A percentile compares a stretch with the other conserved stretches of the same genome.
Conservation (phyloP, 2,797 vertebrate genomes). For the Sandelia bainsii region DNA sequence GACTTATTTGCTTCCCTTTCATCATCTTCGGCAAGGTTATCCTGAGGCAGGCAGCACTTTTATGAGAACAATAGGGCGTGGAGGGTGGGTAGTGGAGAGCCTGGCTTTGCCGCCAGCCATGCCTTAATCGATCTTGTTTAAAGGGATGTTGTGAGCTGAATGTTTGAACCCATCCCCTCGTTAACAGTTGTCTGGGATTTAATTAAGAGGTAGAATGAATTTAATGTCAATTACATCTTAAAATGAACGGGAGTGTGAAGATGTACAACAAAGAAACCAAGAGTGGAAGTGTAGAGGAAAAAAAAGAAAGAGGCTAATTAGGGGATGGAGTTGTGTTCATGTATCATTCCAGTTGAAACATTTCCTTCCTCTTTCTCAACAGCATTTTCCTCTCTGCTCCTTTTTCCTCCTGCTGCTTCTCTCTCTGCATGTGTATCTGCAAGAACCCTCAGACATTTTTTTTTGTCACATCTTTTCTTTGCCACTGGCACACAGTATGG, state of each 20-base stretch:
- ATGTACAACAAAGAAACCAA: conserved; percentile 59
- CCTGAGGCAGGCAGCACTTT: conserved; percentile 77
- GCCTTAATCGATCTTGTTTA: conserved; percentile 82
- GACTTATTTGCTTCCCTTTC: conserved; percentile 80
- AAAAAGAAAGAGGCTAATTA: conserved; percentile 70
- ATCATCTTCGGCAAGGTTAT: conserved; percentile 83
- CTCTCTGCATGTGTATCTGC: conserved; percentile 53
- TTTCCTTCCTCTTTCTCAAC: conserved; percentile 62
- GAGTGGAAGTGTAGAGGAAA: conserved; percentile 14
- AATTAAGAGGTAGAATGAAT: conserved; percentile 78
- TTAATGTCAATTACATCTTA: conserved; percentile 78
- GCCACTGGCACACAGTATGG: conserved; percentile 68
- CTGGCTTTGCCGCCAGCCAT: conserved; percentile 63
- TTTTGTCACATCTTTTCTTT: conserved; percentile 69
- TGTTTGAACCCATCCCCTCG: conserved; percentile 80
- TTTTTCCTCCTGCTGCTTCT: conserved; percentile 20
- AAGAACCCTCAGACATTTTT: conserved; percentile 40
- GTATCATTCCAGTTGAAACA: conserved; percentile 70
- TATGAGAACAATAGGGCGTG: conserved; percentile 71
- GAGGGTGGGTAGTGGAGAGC: conserved; percentile 28
- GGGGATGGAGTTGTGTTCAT: conserved; percentile 67
- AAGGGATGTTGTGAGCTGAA: conserved; percentile 75
- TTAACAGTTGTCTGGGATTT: conserved; percentile 82
- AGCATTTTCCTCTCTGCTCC: conserved; percentile 44
- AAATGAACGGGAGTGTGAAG: conserved; percentile 57